Evolutionary conservation across 2,888 invertebrate genomes (phyloP).

Genomic region (Lottia scabra): DNA sequence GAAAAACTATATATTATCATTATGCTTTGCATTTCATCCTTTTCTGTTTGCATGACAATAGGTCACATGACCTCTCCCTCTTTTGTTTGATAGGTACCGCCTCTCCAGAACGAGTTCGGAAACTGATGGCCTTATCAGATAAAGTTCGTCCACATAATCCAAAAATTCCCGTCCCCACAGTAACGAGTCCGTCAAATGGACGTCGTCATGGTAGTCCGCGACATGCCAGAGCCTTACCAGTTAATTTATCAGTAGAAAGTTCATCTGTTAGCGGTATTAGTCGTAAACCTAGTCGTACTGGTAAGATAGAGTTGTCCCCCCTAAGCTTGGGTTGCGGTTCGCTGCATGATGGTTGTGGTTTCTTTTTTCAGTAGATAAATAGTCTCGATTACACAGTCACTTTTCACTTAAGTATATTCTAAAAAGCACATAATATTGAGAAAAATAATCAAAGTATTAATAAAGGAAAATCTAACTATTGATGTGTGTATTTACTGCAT

Average conservation of each 20-base stretch:
- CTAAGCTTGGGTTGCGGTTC: background rate
- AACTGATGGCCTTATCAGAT: conserved; percentile 86
- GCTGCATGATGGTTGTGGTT: conserved; percentile 14
- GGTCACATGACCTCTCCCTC: conserved; percentile 24
- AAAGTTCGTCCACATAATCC: conserved; percentile 66
- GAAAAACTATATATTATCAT: too few relatives aligned
- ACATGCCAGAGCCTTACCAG: conserved; percentile 70
- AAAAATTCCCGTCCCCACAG: conserved; percentile 53
- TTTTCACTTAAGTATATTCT: background rate
- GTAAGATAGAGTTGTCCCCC: conserved; percentile 43
- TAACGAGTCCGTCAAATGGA: conserved; percentile 72
- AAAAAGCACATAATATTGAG: background rate
- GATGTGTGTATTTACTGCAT: too few relatives aligned
- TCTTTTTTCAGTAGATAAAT: background rate
- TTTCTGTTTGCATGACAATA: conserved; percentile 7
- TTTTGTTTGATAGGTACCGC: conserved; percentile 78
- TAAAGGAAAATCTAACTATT: too few relatives aligned
- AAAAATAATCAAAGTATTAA: too few relatives aligned
- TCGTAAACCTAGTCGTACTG: conserved; percentile 78
- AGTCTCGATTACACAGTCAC: background rate
- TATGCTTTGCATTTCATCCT: background rate
- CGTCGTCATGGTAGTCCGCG: conserved; percentile 88
- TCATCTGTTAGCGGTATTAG: conserved; percentile 94
- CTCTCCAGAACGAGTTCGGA: conserved; percentile 96
- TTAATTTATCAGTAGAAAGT: conserved; percentile 93